Evolutionary conservation across 1,140 invertebrate genomes (phyloP), one percentile per base, ranked within the genome.

Genomic region (Hylaeus anthracinus): DNA sequence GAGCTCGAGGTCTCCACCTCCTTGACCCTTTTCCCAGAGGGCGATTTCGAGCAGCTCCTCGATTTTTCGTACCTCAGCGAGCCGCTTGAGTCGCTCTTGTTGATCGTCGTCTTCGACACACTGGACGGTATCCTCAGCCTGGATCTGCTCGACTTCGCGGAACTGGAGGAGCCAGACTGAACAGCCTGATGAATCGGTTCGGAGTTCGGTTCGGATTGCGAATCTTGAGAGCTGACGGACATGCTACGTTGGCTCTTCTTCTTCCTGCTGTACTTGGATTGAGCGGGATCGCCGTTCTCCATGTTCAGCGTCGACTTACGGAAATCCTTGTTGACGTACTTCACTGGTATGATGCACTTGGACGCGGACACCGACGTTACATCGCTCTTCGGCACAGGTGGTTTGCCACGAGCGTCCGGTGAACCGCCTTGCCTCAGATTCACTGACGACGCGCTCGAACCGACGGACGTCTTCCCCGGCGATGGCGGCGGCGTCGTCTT

Each of bases 221-320:
- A 90, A 58, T 92, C 91, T 77, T 93, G 92, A 12, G 91, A 90
- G 72, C 90, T 91, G 6, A 82, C 88, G 5, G 92, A 93, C 14
- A 88, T 65, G 51, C 87, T 92, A n/a, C 90, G 88, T 45, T 89
- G 90, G 66, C 43, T 84, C 60, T 91, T 93, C 64, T 92, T 92
- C 53, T 85, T 89, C 56, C 89, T 89, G 48, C 84, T 69, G 10
- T 89, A 86, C 71, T 92, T 90, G 3, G 91, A 92, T 10, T 88
- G 82, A 15, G 88, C 88, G 0, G 89, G 83, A n/a, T 92, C 91
- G 1, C 90, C 91, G 69, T 91, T 93, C 65, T 95, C 95, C 94
- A 96, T 96, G 89, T 97, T 97, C 9, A 97, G 90, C 0, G 95
- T 95, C 0, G 96, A 97, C 90, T 97, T 97, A 12, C 96, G 93